phyloP scores from a whole-genome alignment of 2,113 vertebrate species.

The Burhinus bistriatus region DNA sequence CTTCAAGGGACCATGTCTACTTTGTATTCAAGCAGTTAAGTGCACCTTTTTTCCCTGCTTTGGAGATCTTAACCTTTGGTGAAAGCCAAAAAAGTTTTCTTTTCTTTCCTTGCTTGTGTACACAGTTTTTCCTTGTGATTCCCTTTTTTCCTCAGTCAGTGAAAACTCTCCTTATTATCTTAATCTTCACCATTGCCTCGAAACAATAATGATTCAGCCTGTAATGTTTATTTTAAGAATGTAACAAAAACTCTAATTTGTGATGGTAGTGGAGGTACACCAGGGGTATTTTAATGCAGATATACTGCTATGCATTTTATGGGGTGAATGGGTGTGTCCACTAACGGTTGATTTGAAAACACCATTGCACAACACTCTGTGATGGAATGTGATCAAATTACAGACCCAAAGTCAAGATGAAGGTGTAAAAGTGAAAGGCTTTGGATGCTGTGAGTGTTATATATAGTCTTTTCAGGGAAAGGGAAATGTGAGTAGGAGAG shows the following conservation, averaged over 20 bases:
- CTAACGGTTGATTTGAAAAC: neutral
- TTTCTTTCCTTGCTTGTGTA: neutral
- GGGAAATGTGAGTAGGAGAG: neutral
- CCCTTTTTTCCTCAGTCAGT: neutral
- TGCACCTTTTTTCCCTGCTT: neutral
- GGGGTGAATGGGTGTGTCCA: neutral
- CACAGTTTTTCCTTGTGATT: neutral
- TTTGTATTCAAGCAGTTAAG: neutral
- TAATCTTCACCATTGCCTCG: neutral
- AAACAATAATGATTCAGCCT: neutral
- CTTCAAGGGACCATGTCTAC: neutral
- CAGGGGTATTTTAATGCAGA: neutral
- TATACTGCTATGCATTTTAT: neutral
- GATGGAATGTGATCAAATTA: neutral
- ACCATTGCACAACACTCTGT: neutral
- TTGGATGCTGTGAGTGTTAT: neutral
- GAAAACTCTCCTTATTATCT: neutral
- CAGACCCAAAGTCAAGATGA: neutral
- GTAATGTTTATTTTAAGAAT: neutral
- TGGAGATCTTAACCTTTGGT: neutral
- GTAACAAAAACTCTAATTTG: neutral
- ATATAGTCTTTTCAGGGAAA: neutral
- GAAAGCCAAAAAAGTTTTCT: neutral
- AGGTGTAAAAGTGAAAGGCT: neutral
- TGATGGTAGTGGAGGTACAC: neutral